phyloP scores from a whole-genome alignment of 2,888 invertebrate genomes.

The Cancer borealis region DNA sequence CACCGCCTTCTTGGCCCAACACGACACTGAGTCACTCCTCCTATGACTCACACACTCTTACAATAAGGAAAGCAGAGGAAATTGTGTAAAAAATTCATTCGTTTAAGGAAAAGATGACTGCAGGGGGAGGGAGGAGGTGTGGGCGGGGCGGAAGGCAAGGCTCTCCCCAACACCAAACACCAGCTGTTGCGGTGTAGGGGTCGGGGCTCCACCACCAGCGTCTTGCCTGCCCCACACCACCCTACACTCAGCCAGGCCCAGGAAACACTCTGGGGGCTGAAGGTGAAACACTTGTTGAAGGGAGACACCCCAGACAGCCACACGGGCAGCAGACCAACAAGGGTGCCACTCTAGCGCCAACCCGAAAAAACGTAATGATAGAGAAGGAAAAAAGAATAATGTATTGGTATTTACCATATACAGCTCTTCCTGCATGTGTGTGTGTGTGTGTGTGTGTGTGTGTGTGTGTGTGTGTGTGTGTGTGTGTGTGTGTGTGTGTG shows the following conservation, averaged over 20 bases:
- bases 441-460: conserved; percentile 34
- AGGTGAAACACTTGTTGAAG: conserved; percentile 1
- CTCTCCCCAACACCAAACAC: conserved; percentile 28
- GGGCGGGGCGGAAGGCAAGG: conserved; percentile 41
- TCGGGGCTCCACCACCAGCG: background rate
- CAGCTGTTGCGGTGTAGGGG: conserved; percentile 39
- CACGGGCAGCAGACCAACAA: background rate
- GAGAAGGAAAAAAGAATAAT: background rate
- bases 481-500: background rate
- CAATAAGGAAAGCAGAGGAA: background rate
- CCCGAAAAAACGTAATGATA: background rate
- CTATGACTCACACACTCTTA: background rate
- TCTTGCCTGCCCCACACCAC: conserved; percentile 29
- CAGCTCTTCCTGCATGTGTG: background rate
- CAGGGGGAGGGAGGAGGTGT: background rate
- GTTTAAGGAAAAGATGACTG: conserved; percentile 27
- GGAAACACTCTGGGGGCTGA: background rate
- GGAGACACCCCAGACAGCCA: background rate
- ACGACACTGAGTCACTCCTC: background rate
- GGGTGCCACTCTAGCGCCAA: background rate
- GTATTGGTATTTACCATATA: background rate
- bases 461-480: conserved; percentile 2
- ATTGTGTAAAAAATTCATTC: background rate
- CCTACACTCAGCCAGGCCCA: background rate
- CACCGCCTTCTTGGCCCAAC: background rate